These are phyloP conservation scores for Cephus sareptanus DNA, from an alignment of 2,888 invertebrate species.

Conservation along the genomic window DNA sequence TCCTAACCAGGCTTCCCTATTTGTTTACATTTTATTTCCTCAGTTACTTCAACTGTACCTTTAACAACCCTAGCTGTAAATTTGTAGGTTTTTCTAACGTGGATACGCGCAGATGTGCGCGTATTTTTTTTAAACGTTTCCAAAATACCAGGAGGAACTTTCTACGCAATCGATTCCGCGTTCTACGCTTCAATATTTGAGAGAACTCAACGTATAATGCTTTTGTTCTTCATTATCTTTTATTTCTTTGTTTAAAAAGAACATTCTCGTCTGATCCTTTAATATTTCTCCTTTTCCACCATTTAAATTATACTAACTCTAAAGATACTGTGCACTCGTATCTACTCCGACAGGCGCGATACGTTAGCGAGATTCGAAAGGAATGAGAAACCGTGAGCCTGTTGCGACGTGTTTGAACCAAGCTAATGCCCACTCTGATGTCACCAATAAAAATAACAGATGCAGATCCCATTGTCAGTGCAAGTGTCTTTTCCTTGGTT, in stretches of 20 bases:
- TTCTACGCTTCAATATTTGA: not conserved
- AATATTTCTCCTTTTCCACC: not conserved
- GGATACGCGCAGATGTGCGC: not conserved
- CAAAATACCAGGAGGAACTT: not conserved
- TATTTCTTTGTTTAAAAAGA: not conserved
- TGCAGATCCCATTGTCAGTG: not conserved
- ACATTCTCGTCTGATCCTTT: not conserved
- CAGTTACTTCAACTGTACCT: not conserved
- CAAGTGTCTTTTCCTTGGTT: not conserved
- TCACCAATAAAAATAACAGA: constrained; percentile 4
- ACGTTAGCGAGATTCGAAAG: not conserved
- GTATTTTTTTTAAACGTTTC: not conserved
- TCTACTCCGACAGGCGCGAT: not conserved
- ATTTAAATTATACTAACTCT: not conserved
- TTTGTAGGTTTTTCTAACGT: not conserved
- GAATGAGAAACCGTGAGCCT: not conserved
- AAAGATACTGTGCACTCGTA: not conserved
- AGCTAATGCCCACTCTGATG: not conserved
- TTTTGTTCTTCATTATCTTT: not conserved
- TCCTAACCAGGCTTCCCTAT: not conserved
- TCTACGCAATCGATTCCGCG: not conserved
- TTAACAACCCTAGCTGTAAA: not conserved
- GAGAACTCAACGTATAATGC: not conserved
- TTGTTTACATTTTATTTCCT: not conserved
- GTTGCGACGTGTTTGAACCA: not conserved